A percentile compares a stretch with the other conserved stretches of the same genome.
Evolutionary conservation across 2,113 vertebrate genomes (phyloP).

Genomic region (Cebus imitator): DNA sequence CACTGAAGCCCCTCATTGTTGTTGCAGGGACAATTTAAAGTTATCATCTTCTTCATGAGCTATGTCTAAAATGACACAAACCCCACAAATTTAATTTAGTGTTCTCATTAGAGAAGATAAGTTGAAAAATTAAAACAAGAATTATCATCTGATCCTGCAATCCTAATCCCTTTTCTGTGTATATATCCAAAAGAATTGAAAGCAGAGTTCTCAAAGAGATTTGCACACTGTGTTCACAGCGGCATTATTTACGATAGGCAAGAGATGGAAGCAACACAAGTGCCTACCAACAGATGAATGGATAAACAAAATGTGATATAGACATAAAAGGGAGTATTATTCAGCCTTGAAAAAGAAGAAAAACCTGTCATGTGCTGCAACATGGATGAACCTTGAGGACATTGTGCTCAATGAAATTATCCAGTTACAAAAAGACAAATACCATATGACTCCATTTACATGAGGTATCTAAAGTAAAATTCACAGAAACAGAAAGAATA

Average conservation of each 20-base stretch:
- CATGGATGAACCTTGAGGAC: neutral
- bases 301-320: neutral
- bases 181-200: neutral
- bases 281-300: neutral
- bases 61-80: neutral
- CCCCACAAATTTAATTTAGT: slow-evolving; percentile 7
- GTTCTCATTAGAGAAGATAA: neutral
- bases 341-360: neutral
- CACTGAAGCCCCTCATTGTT: neutral
- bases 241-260: neutral
- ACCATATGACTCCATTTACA: neutral
- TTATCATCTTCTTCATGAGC: neutral
- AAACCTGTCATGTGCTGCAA: neutral
- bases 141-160: neutral
- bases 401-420: neutral
- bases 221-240: neutral
- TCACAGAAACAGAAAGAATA: neutral
- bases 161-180: neutral
- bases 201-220: neutral
- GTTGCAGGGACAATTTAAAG: neutral
- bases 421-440: neutral
- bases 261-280: neutral
- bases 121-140: neutral
- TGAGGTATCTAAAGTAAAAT: neutral
- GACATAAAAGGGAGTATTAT: neutral